phyloP scores from a whole-genome alignment of 2,888 invertebrate species.

The Operophtera brumata region DNA sequence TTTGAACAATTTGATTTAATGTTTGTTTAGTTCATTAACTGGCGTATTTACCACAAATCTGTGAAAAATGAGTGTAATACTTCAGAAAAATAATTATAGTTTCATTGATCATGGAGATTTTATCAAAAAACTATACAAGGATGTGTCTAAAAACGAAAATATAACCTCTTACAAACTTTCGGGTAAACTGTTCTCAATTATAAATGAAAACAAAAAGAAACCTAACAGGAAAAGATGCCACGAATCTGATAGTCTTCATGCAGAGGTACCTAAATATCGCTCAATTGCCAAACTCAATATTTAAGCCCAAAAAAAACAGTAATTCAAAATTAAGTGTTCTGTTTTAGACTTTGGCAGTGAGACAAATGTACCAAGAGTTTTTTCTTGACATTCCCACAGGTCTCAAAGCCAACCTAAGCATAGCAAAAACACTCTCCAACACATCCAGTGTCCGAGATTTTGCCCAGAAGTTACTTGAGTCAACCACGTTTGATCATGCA shows the following conservation, averaged over 20 bases:
- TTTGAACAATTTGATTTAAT: not conserved
- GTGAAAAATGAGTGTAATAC: conserved; percentile 35
- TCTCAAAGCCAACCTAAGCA: conserved; percentile 33
- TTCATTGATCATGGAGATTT: conserved; percentile 57
- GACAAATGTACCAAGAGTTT: conserved; percentile 46
- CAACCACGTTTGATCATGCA: conserved; percentile 49
- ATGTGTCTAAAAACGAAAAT: conserved; percentile 38
- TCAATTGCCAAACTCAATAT: not conserved
- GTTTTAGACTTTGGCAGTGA: conserved; percentile 53
- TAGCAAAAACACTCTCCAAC: conserved; percentile 4
- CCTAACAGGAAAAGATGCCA: conserved; percentile 47
- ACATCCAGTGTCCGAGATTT: conserved; percentile 50
- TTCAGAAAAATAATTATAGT: conserved; percentile 31
- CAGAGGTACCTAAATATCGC: conserved; percentile 47
- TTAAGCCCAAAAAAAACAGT: not conserved
- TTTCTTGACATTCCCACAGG: conserved; percentile 38
- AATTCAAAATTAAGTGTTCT: not conserved
- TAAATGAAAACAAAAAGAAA: conserved; percentile 33
- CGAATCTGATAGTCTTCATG: conserved; percentile 35
- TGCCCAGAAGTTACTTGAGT: conserved; percentile 55
- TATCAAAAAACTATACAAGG: conserved; percentile 48
- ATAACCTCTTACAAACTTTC: conserved; percentile 41
- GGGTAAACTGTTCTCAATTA: conserved; percentile 54
- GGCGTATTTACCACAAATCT: not conserved
- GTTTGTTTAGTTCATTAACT: not conserved